Conservation (phyloP, 2,113 vertebrate genomes). For the Nothocercus julius region DNA sequence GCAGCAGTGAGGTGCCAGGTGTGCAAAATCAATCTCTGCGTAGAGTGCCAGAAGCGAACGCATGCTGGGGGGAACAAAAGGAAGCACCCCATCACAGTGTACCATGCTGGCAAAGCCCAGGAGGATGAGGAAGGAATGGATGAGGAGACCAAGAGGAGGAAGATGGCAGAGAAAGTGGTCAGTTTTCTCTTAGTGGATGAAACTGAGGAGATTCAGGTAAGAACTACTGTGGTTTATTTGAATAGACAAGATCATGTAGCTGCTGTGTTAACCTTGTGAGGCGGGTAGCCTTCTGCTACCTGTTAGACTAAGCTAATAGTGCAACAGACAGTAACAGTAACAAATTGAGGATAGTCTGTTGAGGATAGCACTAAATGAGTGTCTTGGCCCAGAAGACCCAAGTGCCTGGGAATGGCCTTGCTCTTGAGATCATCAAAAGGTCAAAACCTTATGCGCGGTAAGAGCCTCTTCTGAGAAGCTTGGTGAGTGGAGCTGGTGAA, state of each 20-base stretch:
- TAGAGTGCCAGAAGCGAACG: conserved; percentile 92
- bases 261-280: not conserved
- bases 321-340: not conserved
- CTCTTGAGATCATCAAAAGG: not conserved
- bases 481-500: not conserved
- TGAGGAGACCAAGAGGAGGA: conserved; percentile 84
- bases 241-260: not conserved
- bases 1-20: conserved; percentile 89
- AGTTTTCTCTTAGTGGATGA: conserved; percentile 97
- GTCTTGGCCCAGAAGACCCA: not conserved
- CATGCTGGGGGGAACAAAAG: conserved; percentile 89
- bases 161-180: conserved; percentile 88
- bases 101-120: conserved; percentile 79
- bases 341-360: not conserved
- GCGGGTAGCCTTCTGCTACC: not conserved
- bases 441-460: not conserved
- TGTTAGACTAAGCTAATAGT: not conserved
- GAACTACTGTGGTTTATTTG: not conserved
- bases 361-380: not conserved
- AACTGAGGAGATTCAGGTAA: conserved; percentile 95
- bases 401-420: not conserved
- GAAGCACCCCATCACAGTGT: conserved; percentile 86
- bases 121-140: conserved; percentile 76
- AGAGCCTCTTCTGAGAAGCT: not conserved
- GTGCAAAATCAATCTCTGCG: conserved; percentile 91